Evolutionary conservation across 2,888 invertebrate genomes (phyloP).

Genomic region (Ecdyonurus torrentis): DNA sequence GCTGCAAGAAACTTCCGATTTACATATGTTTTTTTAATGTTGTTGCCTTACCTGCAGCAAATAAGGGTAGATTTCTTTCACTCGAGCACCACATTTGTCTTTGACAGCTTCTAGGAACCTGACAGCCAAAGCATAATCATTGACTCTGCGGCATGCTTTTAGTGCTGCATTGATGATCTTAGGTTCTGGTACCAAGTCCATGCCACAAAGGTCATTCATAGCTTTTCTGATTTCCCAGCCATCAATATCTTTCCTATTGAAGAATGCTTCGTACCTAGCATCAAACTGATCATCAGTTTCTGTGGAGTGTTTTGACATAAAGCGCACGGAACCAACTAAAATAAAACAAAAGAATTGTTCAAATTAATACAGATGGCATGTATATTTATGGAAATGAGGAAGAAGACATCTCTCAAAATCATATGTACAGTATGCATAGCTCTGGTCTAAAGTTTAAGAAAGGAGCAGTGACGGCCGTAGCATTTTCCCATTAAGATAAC

Average conservation of each 20-base stretch:
- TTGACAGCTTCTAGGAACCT: slow-evolving; percentile 86
- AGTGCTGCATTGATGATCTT: slow-evolving; percentile 72
- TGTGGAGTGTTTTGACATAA: slow-evolving; percentile 18
- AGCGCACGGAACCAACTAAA: slow-evolving; percentile 12
- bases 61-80: slow-evolving; percentile 69
- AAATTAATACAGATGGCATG: too few relatives aligned
- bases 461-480: too few relatives aligned
- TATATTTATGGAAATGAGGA: too few relatives aligned
- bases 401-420: too few relatives aligned
- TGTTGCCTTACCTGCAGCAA: slow-evolving; percentile 36
- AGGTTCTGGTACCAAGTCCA: slow-evolving; percentile 89
- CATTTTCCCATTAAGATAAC: too few relatives aligned
- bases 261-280: slow-evolving; percentile 62
- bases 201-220: slow-evolving; percentile 73
- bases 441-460: too few relatives aligned
- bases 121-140: slow-evolving; percentile 84
- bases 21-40: too few relatives aligned
- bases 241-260: slow-evolving; percentile 75
- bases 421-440: too few relatives aligned
- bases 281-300: slow-evolving; percentile 81
- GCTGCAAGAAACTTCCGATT: too few relatives aligned
- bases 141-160: slow-evolving; percentile 80
- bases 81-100: slow-evolving; percentile 65
- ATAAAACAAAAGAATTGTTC: too few relatives aligned
- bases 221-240: slow-evolving; percentile 89